Base-by-base conservation (phyloP, 2,113 vertebrate species). In the Nothobranchius kuhntae region DNA sequence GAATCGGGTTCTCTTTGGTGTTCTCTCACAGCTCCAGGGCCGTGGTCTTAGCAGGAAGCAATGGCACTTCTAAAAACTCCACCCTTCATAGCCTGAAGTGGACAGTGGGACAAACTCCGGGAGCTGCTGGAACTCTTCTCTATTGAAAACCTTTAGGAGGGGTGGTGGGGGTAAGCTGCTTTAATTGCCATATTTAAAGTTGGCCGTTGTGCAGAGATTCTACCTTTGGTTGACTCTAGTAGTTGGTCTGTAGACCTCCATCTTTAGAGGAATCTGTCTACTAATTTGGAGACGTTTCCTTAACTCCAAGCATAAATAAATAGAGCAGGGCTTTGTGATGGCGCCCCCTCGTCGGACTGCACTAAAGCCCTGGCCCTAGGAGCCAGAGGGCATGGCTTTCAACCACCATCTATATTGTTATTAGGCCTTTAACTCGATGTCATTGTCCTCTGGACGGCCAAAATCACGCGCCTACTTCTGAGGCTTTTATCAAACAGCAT, bases 201-300 rank as follows among this genome's bases (percentile, higher is more conserved):
- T 83, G 80, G 82, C 81, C 68, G 36, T 77, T 92, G 78, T 89
- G 83, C 86, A 88, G 88, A 81, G 81, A 85, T 80, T 86, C 84
- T 89, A 88, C 73, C 86, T 89, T 88, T 90, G 86, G 89, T 90
- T 83, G 68, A 84, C 68, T 90, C 62, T 80, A 85, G 68, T 63
- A 77, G 69, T 71, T 56, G 65, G 73, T 84, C 73, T 82, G 63
- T 78, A 86, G 78, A 89, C 80, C 56, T 85, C 71, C 71, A 52
- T 86, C 81, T 80, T 87, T 85, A 84, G 72, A 89, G 86, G 86
- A 80, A 81, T 65, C 35, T 52, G 71, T 83, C 82, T 84, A 82
- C 71, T 58, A 67, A 74, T 75, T 45, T 57, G 68, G 72, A 82
- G 69, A 35, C 3, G 38, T 78, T 69, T 80, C 47, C 45, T 76